These are phyloP conservation scores for Aurelia sp. DNA, from an alignment of 30 jellyfish, hydroid and myxozoan species.

Conservation along the genomic window DNA sequence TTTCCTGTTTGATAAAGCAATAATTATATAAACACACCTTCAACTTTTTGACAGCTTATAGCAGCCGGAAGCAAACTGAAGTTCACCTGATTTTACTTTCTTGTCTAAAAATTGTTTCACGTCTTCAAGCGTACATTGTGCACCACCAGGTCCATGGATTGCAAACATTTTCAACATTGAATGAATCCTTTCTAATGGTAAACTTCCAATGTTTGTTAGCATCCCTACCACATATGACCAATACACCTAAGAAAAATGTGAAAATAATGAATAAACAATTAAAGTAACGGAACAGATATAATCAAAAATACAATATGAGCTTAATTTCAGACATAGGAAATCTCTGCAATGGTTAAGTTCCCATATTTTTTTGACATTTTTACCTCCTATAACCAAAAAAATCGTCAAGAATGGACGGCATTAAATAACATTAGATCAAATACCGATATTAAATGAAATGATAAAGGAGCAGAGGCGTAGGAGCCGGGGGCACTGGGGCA, in stretches of 20 bases:
- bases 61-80: constrained; percentile 75
- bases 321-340: too few relatives aligned
- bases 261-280: too few relatives aligned
- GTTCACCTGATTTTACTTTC: constrained; percentile 88
- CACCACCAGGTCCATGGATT: constrained; percentile 75
- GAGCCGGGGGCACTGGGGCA: too few relatives aligned
- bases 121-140: constrained; percentile 86
- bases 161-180: constrained; percentile 98
- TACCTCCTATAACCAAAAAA: too few relatives aligned
- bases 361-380: too few relatives aligned
- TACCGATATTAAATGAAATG: too few relatives aligned
- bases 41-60: constrained; percentile 67
- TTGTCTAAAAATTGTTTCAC: constrained; percentile 79
- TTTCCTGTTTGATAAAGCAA: too few relatives aligned
- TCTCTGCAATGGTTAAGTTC: too few relatives aligned
- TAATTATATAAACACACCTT: not conserved
- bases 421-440: too few relatives aligned
- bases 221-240: constrained; percentile 98
- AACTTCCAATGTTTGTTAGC: constrained; percentile 92
- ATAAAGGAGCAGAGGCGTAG: too few relatives aligned
- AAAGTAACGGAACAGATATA: not conserved
- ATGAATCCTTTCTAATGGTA: constrained; percentile 93
- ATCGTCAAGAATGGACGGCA: too few relatives aligned
- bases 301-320: too few relatives aligned
- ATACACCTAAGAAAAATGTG: constrained; percentile 55